Percentiles rank a stretch among this genome's conserved stretches.
Evolutionary conservation across 2,888 invertebrate genomes (phyloP).

Genomic region (Lasioglossum villosulum): DNA sequence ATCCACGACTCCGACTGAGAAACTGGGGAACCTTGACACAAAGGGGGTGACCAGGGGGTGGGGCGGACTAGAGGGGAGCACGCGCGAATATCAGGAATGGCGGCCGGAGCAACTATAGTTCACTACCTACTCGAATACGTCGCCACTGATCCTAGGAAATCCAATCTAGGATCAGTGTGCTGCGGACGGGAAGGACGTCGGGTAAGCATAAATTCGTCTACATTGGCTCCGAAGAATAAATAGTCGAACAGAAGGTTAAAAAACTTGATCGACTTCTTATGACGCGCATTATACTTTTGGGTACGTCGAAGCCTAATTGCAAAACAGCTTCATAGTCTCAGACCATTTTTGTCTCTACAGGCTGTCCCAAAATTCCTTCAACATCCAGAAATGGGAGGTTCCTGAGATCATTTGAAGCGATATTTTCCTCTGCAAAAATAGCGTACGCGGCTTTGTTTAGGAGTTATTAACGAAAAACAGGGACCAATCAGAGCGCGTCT

Average conservation of each 20-base stretch:
- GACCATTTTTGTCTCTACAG: neutral
- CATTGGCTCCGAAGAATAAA: neutral
- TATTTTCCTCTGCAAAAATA: no score
- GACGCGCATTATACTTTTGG: neutral
- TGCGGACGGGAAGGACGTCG: neutral
- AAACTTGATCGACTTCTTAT: neutral
- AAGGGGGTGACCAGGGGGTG: slow-evolving; percentile 50
- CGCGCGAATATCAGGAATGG: slow-evolving; percentile 62
- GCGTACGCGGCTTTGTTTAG: no score
- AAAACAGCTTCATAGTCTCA: neutral
- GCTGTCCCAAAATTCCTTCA: no score
- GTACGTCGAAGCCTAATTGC: neutral
- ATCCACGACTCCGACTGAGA: slow-evolving; percentile 66
- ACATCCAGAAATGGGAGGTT: no score
- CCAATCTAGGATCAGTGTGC: neutral
- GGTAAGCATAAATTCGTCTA: neutral
- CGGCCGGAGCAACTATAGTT: slow-evolving; percentile 19
- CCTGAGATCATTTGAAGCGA: no score
- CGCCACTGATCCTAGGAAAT: slow-evolving; percentile 4
- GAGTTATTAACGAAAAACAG: no score
- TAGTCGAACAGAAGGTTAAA: neutral
- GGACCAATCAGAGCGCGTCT: no score
- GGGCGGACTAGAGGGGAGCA: slow-evolving; percentile 40
- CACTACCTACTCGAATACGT: neutral
- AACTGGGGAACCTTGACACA: slow-evolving; percentile 62